Percentiles rank a stretch among this genome's conserved stretches.
These are phyloP conservation scores for Polymixis lichenea DNA, from an alignment of 2,888 invertebrate species.

Conservation along the genomic window DNA sequence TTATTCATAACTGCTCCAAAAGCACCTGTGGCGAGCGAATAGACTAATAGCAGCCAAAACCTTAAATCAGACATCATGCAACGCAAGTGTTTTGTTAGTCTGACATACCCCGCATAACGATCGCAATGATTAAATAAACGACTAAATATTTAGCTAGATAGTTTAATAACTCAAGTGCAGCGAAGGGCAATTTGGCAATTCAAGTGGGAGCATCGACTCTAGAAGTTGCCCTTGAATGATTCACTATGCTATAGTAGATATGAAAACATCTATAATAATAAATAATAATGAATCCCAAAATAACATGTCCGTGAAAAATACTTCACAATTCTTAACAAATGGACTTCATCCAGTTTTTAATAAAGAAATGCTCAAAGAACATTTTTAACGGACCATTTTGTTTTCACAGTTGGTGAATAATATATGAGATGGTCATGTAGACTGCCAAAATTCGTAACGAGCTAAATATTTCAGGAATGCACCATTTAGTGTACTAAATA, in stretches of 20 bases:
- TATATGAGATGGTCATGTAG: not conserved
- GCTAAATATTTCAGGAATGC: slow-evolving; percentile 35
- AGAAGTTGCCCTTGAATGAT: slow-evolving; percentile 44
- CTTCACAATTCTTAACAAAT: slow-evolving; percentile 1
- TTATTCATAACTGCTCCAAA: slow-evolving; percentile 37
- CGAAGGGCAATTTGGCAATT: slow-evolving; percentile 30
- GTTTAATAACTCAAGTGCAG: slow-evolving; percentile 26
- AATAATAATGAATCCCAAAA: not conserved
- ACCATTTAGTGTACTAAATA: no score
- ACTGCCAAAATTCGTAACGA: slow-evolving; percentile 22
- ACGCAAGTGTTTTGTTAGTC: slow-evolving; percentile 28
- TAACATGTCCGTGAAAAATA: not conserved
- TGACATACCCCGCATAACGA: slow-evolving; percentile 26
- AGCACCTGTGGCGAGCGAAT: slow-evolving; percentile 29
- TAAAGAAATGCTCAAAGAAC: slow-evolving; percentile 13
- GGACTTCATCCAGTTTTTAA: not conserved
- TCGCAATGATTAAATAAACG: slow-evolving; percentile 38
- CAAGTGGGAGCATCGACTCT: slow-evolving; percentile 55
- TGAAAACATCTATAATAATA: slow-evolving; percentile 1
- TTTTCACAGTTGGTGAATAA: slow-evolving; percentile 25
- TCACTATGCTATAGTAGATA: slow-evolving; percentile 19
- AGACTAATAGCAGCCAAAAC: slow-evolving; percentile 50
- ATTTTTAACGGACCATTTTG: not conserved
- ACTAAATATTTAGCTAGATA: slow-evolving; percentile 27
- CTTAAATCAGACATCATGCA: slow-evolving; percentile 41